Evolutionary conservation across 2,888 invertebrate genomes (phyloP).

Genomic region (Meteorus cinctellus): DNA sequence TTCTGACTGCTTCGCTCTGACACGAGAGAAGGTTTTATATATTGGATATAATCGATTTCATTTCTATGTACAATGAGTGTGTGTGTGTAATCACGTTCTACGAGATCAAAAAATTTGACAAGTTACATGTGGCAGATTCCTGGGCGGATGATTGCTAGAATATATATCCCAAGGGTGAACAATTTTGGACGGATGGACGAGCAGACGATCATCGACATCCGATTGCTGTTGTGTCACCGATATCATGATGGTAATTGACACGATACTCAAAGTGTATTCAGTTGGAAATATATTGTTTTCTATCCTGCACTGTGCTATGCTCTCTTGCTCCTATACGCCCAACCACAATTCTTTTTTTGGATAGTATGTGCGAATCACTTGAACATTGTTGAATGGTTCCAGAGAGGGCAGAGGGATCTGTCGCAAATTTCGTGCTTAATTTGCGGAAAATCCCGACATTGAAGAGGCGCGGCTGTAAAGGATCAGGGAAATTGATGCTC

Average conservation of each 20-base stretch:
- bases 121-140: constrained; percentile 25
- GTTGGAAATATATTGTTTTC: constrained; percentile 11
- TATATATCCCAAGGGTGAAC: constrained; percentile 18
- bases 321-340: not conserved
- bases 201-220: constrained; percentile 28
- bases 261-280: constrained; percentile 17
- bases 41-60: not conserved
- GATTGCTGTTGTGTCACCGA: constrained; percentile 34
- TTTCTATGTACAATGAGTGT: not conserved
- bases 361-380: not conserved
- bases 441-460: constrained; percentile 7
- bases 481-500: constrained; percentile 18
- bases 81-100: not conserved
- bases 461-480: not conserved
- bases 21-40: not conserved
- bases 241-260: constrained; percentile 35
- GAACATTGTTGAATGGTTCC: not conserved
- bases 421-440: constrained; percentile 5
- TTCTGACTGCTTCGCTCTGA: not conserved
- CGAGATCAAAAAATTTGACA: constrained; percentile 29
- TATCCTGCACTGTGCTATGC: not conserved
- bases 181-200: constrained; percentile 15
- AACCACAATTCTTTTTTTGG: constrained; percentile 24
- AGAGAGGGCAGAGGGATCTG: not conserved
- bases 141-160: constrained; percentile 21